These are phyloP conservation scores for Caenorhabditis panamensis DNA, from an alignment of 2,888 invertebrate species.

Conservation along the genomic window DNA sequence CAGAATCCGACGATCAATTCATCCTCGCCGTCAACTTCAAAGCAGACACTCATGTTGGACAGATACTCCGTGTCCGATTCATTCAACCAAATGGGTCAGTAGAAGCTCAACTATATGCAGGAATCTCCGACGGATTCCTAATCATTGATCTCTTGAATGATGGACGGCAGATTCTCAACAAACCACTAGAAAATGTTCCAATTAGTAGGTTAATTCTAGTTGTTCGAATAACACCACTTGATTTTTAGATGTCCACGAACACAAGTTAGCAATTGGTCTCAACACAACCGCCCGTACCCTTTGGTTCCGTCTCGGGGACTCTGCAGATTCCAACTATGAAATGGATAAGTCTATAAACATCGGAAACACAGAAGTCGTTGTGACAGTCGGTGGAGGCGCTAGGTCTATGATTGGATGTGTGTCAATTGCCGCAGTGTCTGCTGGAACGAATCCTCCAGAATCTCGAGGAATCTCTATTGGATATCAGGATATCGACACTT, in stretches of 20 bases:
- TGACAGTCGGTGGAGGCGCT: constrained; percentile 61
- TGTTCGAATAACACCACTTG: background rate
- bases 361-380: constrained; percentile 44
- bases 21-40: constrained; percentile 55
- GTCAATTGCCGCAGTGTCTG: constrained; percentile 61
- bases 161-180: constrained; percentile 54
- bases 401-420: constrained; percentile 69
- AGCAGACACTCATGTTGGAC: constrained; percentile 54
- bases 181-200: constrained; percentile 55
- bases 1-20: constrained; percentile 53
- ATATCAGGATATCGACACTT: constrained; percentile 59
- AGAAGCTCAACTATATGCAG: constrained; percentile 47
- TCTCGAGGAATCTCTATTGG: constrained; percentile 21
- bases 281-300: constrained; percentile 29
- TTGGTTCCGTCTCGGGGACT: constrained; percentile 39
- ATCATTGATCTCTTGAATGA: constrained; percentile 55
- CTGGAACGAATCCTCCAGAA: constrained; percentile 12
- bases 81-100: constrained; percentile 53
- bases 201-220: constrained; percentile 56
- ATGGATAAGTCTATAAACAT: constrained; percentile 52
- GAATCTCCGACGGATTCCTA: constrained; percentile 48
- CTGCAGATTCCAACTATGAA: constrained; percentile 44
- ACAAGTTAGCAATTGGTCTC: constrained; percentile 35
- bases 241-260: constrained; percentile 43
- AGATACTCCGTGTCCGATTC: constrained; percentile 60